Evolutionary conservation across 2,888 invertebrate species (phyloP), one percentile per base, ranked within the genome.

Genomic region (Molanna angustata): DNA sequence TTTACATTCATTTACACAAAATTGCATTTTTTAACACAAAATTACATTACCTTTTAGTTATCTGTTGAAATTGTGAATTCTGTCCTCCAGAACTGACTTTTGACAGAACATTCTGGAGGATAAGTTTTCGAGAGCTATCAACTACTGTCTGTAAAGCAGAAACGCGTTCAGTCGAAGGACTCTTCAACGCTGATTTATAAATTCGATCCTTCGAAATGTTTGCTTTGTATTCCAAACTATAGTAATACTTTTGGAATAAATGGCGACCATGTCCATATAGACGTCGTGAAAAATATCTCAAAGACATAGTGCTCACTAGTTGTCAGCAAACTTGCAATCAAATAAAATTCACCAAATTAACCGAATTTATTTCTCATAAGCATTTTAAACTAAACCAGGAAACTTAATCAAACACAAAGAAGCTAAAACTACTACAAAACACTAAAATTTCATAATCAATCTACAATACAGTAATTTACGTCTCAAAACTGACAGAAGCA

Each of bases 71-170:
- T 57, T 84, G 82, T 13, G 80, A 77, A 1, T 85, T 83, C 44
- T 84, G n/a, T n/a, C n/a, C 73, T 52, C 77, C 81, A 57, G 82
- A 83, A 4, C 86, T 85, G 1, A 86, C 85, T 54, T 86, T 73
- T 63, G 80, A 84, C 19, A 87, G 71, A 47, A 87, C 80, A 66
- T 83, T 86, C 65, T 86, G 83, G 49, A 87, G 80, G 54, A 88
- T 82, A 4, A 86, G 71, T 57, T 80, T 75, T 37, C 85, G 83
- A 45, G 80, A 72, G 14, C 81, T 82, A 62, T 80, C 72, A 58
- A 79, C 73, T 40, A 74, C 70, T 66, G 67, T 70, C 49, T 70
- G 63, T 62, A 17, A 67, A 65, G 59, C 67, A 66, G 55, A 64
- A 62, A 54, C 49, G 32, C 56, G 61, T 31, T 49, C 45, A n/a